Evolutionary conservation across 2,113 vertebrate genomes (phyloP), one percentile per base, ranked within the genome.

Genomic region (Trachemys scripta): DNA sequence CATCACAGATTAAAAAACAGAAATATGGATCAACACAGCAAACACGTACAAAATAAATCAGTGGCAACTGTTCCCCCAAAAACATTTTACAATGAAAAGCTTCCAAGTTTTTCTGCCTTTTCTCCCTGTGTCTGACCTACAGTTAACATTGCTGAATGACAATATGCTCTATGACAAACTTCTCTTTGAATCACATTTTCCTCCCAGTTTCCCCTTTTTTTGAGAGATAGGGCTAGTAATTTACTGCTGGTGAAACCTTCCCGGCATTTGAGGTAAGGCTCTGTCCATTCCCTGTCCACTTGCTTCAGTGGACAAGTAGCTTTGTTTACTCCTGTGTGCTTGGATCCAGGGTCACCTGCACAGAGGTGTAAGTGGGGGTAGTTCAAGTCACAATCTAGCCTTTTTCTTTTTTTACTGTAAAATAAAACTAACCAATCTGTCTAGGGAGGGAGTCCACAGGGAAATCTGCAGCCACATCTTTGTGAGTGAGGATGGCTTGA

Each of bases 1-100:
- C 89, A 62, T 86, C 19, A 2, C 54, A 86, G 90, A 35, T 94
- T 89, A 93, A 75, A 90, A 95, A 93, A 38, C 56, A 91, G 83
- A 88, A 92, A 84, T 50, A 35, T 84, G 80, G 56, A 96, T 93
- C 78, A 57, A 75, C 62, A 45, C 75, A 80, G 80, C 59, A 95
- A 94, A 57, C 69, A n/a, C 45, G 82, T 86, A 80, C 80, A 94
- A 87, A 87, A 94, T 95, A 59, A 72, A 85, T 29, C 12, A 80
- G 82, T 62, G 92, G 80, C 95, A 92, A 87, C 4, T 38, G n/a
- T 14, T 6, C 31, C 35, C 62, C n/a, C 5, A n/a, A n/a, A 20
- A 72, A 14, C 12, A 72, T 38, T 38, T 72, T 38, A 72, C 17
- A n/a, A 72, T 38, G 4, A 72, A 72, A 72, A 72, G 16, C n/a